Evolutionary conservation across 2,113 vertebrate genomes (phyloP).

Genomic region (Notechis scutatus): DNA sequence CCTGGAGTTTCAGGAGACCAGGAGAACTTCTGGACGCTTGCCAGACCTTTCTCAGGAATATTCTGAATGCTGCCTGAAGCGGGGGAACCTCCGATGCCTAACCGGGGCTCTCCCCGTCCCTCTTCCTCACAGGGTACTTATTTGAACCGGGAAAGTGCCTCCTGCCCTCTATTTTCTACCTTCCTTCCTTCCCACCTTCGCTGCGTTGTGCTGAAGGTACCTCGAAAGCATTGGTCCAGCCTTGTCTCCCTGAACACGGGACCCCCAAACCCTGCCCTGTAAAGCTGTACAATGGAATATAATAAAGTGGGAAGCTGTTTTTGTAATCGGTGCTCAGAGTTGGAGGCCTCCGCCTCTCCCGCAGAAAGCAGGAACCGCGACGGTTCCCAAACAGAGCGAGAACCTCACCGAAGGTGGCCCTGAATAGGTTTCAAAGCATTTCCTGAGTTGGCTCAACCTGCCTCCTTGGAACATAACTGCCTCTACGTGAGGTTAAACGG

Average conservation of each 20-base stretch:
- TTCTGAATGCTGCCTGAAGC: constrained; percentile 44
- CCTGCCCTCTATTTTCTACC: constrained; percentile 65
- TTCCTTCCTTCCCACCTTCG: background rate
- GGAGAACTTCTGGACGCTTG: constrained; percentile 17
- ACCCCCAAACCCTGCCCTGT: constrained; percentile 47
- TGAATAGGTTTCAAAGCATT: background rate
- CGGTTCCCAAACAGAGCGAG: background rate
- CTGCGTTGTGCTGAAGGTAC: constrained; percentile 40
- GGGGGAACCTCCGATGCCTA: constrained; percentile 29
- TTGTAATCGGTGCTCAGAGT: constrained; percentile 48
- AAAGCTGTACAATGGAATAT: constrained; percentile 71
- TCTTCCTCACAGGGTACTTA: constrained; percentile 62
- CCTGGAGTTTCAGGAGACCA: constrained; percentile 57
- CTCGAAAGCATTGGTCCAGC: constrained; percentile 7
- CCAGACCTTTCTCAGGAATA: constrained; percentile 74
- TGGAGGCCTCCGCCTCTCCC: background rate
- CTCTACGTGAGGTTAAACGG: background rate
- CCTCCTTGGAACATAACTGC: background rate
- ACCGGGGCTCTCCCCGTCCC: background rate
- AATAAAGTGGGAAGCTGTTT: constrained; percentile 72
- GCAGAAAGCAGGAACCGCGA: background rate
- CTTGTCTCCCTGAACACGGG: constrained; percentile 12
- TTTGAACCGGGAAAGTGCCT: constrained; percentile 73
- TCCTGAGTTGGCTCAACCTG: background rate
- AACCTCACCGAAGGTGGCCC: background rate